Conservation (phyloP, 2,113 vertebrate genomes). For the Hyperopisus bebe region DNA sequence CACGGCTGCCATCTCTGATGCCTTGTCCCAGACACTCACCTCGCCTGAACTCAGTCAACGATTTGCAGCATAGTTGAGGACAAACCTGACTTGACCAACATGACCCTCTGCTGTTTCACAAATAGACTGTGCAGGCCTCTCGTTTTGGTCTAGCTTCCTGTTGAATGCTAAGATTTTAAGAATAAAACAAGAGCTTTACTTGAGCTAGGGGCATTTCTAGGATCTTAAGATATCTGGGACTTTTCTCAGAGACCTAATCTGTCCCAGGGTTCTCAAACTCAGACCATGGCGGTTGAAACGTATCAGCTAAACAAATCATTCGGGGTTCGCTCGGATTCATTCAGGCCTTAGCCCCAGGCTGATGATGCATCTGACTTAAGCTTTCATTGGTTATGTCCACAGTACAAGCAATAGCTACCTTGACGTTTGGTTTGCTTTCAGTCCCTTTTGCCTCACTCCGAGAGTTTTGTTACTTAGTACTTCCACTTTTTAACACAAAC, state of each 20-base stretch:
- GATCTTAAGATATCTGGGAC: not conserved
- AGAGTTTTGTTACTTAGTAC: not conserved
- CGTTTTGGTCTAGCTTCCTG: not conserved
- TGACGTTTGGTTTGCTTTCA: not conserved
- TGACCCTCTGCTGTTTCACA: not conserved
- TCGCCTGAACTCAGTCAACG: not conserved
- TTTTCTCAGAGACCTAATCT: not conserved
- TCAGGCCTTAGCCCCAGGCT: not conserved
- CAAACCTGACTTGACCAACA: not conserved
- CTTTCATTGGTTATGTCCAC: not conserved
- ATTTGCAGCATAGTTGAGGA: not conserved
- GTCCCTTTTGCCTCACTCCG: not conserved
- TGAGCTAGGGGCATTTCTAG: not conserved
- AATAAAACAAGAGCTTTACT: not conserved
- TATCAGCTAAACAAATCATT: not conserved
- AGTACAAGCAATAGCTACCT: not conserved
- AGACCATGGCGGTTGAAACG: not conserved
- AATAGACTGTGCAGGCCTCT: not conserved
- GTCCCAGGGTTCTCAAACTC: not conserved
- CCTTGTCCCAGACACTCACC: not conserved
- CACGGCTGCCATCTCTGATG: not conserved
- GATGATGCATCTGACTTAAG: not conserved
- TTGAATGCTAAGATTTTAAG: not conserved
- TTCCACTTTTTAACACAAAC: not conserved
- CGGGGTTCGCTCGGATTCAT: not conserved